Evolutionary conservation across 2,113 vertebrate genomes (phyloP).

Genomic region (Rhinopomastus cyanomelas): DNA sequence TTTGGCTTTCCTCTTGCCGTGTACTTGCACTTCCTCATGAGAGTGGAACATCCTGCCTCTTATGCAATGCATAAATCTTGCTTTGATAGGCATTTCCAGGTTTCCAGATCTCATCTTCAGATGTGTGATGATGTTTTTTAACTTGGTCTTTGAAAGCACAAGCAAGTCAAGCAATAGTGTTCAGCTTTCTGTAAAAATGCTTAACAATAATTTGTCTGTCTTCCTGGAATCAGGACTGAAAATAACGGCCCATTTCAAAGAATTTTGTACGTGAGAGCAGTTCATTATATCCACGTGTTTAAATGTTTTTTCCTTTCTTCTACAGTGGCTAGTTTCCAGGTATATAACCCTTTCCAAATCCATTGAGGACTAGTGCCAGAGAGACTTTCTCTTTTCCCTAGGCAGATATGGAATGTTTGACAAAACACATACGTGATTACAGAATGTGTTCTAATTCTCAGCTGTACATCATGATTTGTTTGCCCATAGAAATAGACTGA

Average conservation of each 20-base stretch:
- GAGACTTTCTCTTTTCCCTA: slow-evolving; percentile 47
- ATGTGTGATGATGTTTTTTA: neutral
- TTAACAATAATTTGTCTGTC: slow-evolving; percentile 15
- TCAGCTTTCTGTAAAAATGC: slow-evolving; percentile 32
- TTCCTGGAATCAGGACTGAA: slow-evolving; percentile 27
- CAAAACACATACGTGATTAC: slow-evolving; percentile 44
- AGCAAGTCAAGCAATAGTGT: slow-evolving; percentile 23
- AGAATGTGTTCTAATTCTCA: slow-evolving; percentile 46
- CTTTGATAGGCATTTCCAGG: slow-evolving; percentile 69
- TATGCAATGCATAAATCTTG: slow-evolving; percentile 60
- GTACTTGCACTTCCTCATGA: slow-evolving; percentile 59
- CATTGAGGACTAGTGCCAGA: slow-evolving; percentile 46
- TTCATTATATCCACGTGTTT: slow-evolving; percentile 57
- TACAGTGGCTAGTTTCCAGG: slow-evolving; percentile 53
- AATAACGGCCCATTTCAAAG: slow-evolving; percentile 42
- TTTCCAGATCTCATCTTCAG: slow-evolving; percentile 53
- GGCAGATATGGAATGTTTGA: slow-evolving; percentile 62
- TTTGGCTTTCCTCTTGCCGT: slow-evolving; percentile 53
- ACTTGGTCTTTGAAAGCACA: neutral
- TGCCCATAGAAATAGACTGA: slow-evolving; percentile 33
- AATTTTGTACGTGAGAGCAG: slow-evolving; percentile 28
- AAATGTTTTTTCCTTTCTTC: slow-evolving; percentile 60
- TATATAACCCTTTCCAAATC: slow-evolving; percentile 57
- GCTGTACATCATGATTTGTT: slow-evolving; percentile 30
- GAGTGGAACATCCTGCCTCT: slow-evolving; percentile 63